phyloP scores from a whole-genome alignment of 2,888 invertebrate species.

The Lycocerus yunnanus region DNA sequence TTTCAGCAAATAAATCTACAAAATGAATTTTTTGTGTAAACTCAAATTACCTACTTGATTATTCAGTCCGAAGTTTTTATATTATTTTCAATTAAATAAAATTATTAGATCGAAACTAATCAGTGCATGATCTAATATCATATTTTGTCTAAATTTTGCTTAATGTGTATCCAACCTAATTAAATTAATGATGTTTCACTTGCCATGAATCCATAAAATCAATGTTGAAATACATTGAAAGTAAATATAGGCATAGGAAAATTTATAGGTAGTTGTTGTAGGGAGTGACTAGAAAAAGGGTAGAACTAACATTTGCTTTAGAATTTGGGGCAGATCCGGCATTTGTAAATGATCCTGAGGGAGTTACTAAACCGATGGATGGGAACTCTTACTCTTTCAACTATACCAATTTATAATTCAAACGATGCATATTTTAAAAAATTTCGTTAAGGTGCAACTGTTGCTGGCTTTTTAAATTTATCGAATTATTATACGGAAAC shows the following conservation, averaged over 20 bases:
- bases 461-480: neutral
- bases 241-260: constrained; percentile 5
- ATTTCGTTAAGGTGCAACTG: constrained; percentile 6
- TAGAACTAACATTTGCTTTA: constrained; percentile 8
- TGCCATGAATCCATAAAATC: neutral
- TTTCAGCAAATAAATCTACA: neutral
- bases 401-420: constrained; percentile 19
- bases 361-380: constrained; percentile 21
- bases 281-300: constrained; percentile 16
- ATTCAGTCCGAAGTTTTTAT: neutral
- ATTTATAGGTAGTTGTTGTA: constrained; percentile 9
- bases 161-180: neutral
- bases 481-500: neutral
- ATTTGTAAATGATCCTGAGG: constrained; percentile 24
- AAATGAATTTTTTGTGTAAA: neutral
- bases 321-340: constrained; percentile 20
- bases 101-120: neutral
- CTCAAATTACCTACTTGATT: neutral
- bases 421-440: constrained; percentile 18
- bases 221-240: neutral
- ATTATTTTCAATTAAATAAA: neutral
- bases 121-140: neutral
- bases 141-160: neutral
- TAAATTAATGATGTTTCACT: neutral
- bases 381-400: constrained; percentile 18